Conservation (phyloP, 2,113 vertebrate genomes). For the Hemichromis elongatus region DNA sequence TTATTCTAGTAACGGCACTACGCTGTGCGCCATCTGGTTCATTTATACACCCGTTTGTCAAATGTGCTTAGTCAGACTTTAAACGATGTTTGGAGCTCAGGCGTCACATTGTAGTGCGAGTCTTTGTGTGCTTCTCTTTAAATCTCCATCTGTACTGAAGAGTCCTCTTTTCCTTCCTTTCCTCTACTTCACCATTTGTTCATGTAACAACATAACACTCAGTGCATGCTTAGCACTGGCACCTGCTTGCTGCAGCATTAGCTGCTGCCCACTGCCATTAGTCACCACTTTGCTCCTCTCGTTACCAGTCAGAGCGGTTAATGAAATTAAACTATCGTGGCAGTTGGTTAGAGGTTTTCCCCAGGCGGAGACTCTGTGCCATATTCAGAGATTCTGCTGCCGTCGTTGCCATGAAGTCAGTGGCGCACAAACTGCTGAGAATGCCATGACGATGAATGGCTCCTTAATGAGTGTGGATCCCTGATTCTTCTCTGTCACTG, state of each 20-base stretch:
- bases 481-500: neutral
- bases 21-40: neutral
- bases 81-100: neutral
- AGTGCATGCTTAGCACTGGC: conserved; percentile 3
- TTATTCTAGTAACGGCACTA: neutral
- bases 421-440: neutral
- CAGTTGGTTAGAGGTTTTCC: neutral
- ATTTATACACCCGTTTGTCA: neutral
- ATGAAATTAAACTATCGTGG: neutral
- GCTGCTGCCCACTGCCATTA: conserved; percentile 14
- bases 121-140: neutral
- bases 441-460: neutral
- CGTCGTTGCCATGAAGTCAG: neutral
- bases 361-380: neutral
- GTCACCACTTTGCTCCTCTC: neutral
- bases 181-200: neutral
- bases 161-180: neutral
- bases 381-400: neutral
- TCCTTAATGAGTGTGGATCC: neutral
- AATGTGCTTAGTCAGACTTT: neutral
- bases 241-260: neutral
- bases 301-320: neutral
- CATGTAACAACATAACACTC: conserved; percentile 53
- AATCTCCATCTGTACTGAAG: neutral
- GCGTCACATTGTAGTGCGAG: neutral